A percentile compares a stretch with the other conserved stretches of the same genome.
phyloP scores from a whole-genome alignment of 1,140 invertebrate species.

The Lucilia sericata region DNA sequence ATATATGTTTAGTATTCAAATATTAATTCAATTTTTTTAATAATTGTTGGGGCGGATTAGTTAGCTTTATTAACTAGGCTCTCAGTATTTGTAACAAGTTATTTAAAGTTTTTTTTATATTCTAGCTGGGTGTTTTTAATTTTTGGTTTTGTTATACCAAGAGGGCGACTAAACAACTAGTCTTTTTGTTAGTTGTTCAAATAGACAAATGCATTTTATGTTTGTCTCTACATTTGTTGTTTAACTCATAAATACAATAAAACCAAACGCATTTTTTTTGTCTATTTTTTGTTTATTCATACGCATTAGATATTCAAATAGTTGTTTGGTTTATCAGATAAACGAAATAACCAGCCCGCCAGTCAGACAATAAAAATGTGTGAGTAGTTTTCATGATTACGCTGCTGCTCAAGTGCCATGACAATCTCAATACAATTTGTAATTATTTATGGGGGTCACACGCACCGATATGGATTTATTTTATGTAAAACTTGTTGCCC shows the following conservation, averaged over 20 bases:
- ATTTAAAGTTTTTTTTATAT: neutral
- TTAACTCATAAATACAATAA: neutral
- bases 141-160: slow-evolving; percentile 24
- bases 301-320: neutral
- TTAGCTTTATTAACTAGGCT: slow-evolving; percentile 63
- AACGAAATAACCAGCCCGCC: too few species aligned
- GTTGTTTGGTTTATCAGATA: neutral
- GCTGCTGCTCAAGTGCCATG: too few species aligned
- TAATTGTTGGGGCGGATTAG: slow-evolving; percentile 60
- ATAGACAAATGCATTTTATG: slow-evolving; percentile 32
- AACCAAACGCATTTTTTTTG: neutral
- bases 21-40: neutral
- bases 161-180: neutral
- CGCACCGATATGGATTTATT: too few species aligned
- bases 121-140: neutral
- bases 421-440: too few species aligned
- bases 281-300: neutral
- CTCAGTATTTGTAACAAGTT: slow-evolving; percentile 54
- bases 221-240: neutral
- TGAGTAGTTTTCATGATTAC: too few species aligned
- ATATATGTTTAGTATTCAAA: neutral
- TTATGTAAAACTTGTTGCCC: too few species aligned
- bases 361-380: too few species aligned
- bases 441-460: too few species aligned
- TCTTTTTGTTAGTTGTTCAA: slow-evolving; percentile 13